Evolutionary conservation across 2,797 vertebrate genomes (phyloP), one percentile per base, ranked within the genome.

Genomic region (Gadopsis bispinosus): DNA sequence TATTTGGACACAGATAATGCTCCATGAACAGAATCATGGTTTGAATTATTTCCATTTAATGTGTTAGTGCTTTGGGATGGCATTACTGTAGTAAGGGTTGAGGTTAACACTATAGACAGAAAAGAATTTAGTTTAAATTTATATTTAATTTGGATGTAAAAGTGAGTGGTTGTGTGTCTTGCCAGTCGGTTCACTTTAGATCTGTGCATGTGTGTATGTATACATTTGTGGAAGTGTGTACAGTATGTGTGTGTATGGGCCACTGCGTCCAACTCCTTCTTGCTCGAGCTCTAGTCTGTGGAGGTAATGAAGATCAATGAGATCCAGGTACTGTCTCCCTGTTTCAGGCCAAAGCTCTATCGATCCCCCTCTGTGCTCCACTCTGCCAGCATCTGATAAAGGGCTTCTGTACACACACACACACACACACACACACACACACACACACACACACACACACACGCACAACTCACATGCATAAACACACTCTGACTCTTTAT

Each of bases 291-390:
- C 72, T 74, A 90, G 88, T 91, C 88, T 90, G 85, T 85, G 80
- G 73, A 90, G 89, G 89, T 95, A 94, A 95, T 95, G 94, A 95
- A 94, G 94, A 95, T 95, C 94, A 95, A 95, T 95, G 93, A 91
- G 91, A 93, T 93, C 93, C 93, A 94, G 93, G 90, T 93, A 93
- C 91, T 92, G 92, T 94, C 93, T 95, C 91, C 85, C 89, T 91
- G 93, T 93, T 91, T 90, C 91, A 90, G 93, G 88, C 91, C 92
- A 94, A 94, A 93, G 91, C 88, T 89, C 89, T 94, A 96, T 95
- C 83, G 95, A 96, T 96, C 91, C 88, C 83, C 87, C 88, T 73
- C 88, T 73, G 86, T 79, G 86, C 89, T 88, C 87, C 83, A 91
- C 87, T 91, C 92, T 93, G 89, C 88, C 89, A 92, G 74, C 76